Percentiles rank a stretch among this genome's conserved stretches.
These are phyloP conservation scores for Sesamia nonagrioides DNA, from an alignment of 1,140 invertebrate genomes.

Conservation along the genomic window DNA sequence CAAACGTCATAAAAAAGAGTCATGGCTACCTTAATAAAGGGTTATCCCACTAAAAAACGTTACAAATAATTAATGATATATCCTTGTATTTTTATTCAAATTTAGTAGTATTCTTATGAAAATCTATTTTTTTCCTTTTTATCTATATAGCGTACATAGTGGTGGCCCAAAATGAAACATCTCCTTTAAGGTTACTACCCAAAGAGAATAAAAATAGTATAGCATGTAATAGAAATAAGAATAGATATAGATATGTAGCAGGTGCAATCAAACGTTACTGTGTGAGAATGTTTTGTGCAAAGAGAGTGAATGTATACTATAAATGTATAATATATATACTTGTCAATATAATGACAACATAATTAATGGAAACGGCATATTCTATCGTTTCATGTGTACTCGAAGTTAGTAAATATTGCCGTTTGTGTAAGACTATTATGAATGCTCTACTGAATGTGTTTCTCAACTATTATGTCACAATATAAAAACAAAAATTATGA, in stretches of 20 bases:
- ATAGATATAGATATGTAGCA: conserved; percentile 10
- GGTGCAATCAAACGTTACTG: conserved; percentile 29
- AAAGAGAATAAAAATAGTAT: not conserved
- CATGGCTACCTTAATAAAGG: too few relatives aligned
- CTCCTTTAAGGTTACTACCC: too few relatives aligned
- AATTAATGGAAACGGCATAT: conserved; percentile 71
- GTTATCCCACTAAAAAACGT: too few relatives aligned
- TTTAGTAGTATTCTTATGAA: too few relatives aligned
- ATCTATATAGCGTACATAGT: too few relatives aligned
- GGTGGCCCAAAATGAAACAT: too few relatives aligned
- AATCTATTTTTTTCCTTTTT: too few relatives aligned
- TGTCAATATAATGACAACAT: conserved; percentile 55
- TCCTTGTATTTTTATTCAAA: too few relatives aligned
- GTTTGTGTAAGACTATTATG: conserved; percentile 61
- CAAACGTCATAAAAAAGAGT: too few relatives aligned
- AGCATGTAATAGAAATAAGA: not conserved
- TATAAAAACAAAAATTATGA: conserved; percentile 87
- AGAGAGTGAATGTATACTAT: not conserved
- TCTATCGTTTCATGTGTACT: conserved; percentile 51
- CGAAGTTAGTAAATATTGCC: conserved; percentile 42
- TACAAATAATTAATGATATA: too few relatives aligned
- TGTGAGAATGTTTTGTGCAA: conserved; percentile 8
- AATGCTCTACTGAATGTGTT: not conserved
- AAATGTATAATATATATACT: conserved; percentile 2
- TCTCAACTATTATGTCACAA: conserved; percentile 50